These are phyloP conservation scores for Knipowitschia caucasica DNA, from an alignment of 2,797 vertebrate genomes.

Conservation along the genomic window DNA sequence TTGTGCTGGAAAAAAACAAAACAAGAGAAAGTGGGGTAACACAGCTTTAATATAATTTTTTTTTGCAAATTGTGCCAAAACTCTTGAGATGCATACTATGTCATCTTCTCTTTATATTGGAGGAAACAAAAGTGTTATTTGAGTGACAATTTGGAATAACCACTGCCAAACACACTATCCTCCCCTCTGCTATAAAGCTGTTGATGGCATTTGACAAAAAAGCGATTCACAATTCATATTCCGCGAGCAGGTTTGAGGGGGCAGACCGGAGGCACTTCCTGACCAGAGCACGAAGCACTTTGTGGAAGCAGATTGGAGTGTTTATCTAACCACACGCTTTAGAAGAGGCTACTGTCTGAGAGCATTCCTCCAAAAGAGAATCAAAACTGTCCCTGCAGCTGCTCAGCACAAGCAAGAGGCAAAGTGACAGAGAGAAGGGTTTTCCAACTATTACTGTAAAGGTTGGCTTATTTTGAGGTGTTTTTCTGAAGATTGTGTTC, in stretches of 20 bases:
- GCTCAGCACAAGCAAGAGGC: slow-evolving; percentile 19
- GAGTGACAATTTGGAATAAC: background rate
- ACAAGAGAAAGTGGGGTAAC: too few relatives aligned
- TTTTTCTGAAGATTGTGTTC: too few relatives aligned
- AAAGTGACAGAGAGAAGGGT: background rate
- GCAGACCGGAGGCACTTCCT: slow-evolving; percentile 29
- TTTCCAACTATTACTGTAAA: background rate
- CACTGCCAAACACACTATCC: background rate
- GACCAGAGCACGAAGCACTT: slow-evolving; percentile 27
- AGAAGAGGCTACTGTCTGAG: slow-evolving; percentile 22
- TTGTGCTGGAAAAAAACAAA: too few relatives aligned
- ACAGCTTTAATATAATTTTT: too few relatives aligned
- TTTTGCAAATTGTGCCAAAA: too few relatives aligned
- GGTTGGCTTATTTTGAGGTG: too few relatives aligned
- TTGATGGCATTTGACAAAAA: too few relatives aligned
- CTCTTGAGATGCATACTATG: too few relatives aligned
- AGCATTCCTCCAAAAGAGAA: slow-evolving; percentile 33
- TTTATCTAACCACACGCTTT: slow-evolving; percentile 29
- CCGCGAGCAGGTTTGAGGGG: background rate
- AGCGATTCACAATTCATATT: background rate
- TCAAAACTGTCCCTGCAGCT: slow-evolving; percentile 14
- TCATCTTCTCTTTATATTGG: too few relatives aligned
- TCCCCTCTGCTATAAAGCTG: too few relatives aligned
- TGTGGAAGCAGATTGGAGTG: slow-evolving; percentile 21
- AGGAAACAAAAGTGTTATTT: too few relatives aligned